phyloP scores from a whole-genome alignment of 2,113 vertebrate genomes.

The Saiga tatarica region DNA sequence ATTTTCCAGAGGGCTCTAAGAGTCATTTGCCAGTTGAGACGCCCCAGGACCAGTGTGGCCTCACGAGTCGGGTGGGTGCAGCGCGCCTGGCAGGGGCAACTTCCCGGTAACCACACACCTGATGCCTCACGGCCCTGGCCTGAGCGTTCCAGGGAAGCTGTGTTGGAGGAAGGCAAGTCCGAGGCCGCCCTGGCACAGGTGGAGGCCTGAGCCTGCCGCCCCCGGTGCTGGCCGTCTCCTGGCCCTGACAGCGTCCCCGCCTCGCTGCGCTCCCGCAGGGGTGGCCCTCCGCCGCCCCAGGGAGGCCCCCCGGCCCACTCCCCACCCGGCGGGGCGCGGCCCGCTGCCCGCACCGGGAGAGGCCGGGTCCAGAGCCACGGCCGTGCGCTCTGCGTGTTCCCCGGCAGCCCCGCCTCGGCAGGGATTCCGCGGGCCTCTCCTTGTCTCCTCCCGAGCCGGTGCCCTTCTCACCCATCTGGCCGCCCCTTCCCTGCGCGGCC shows the following conservation, averaged over 20 bases:
- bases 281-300: too few species aligned
- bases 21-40: neutral
- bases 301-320: rapidly evolving
- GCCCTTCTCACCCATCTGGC: neutral
- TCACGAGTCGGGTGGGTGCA: neutral
- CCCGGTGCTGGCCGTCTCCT: too few species aligned
- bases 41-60: neutral
- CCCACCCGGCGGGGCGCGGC: rapidly evolving
- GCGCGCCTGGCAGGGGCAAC: neutral
- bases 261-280: neutral
- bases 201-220: neutral
- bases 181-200: neutral
- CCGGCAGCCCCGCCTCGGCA: neutral
- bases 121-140: neutral
- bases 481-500: neutral
- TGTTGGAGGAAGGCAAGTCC: neutral
- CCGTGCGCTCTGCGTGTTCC: too few species aligned
- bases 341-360: rapidly evolving
- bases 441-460: neutral
- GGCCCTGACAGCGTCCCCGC: neutral
- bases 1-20: neutral
- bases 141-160: neutral
- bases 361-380: neutral
- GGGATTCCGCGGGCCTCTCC: neutral
- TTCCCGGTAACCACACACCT: neutral